These are phyloP conservation scores for Myripristis jacobus DNA, from an alignment of 2,797 vertebrate genomes.

Conservation along the genomic window DNA sequence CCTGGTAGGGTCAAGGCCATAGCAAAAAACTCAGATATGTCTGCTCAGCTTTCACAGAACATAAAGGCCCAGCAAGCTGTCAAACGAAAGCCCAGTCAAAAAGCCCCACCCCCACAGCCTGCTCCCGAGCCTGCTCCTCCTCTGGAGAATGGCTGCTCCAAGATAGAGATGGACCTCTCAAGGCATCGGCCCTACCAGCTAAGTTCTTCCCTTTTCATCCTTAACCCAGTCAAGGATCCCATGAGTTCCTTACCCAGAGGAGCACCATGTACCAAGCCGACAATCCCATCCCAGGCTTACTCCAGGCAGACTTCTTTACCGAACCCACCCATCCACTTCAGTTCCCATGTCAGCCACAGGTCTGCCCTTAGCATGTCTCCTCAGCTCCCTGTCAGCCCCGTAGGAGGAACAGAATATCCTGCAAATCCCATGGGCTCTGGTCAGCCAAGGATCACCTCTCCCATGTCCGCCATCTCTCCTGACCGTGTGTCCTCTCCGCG, in stretches of 20 bases:
- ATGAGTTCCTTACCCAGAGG: conserved; percentile 83
- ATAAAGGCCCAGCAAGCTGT: conserved; percentile 80
- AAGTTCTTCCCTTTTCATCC: conserved; percentile 91
- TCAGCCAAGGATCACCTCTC: conserved; percentile 81
- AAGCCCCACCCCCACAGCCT: conserved; percentile 57
- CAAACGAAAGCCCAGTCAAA: conserved; percentile 77
- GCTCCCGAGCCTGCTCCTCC: conserved; percentile 75
- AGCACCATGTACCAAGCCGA: conserved; percentile 85
- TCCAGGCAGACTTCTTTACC: conserved; percentile 85
- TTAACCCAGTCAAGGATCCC: conserved; percentile 90
- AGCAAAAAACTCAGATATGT: conserved; percentile 85
- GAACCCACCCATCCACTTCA: conserved; percentile 80
- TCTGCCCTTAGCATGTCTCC: conserved; percentile 74
- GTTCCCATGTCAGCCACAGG: conserved; percentile 64
- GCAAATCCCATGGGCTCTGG: conserved; percentile 49
- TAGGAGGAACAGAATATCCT: conserved; percentile 59
- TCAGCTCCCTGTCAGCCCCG: conserved; percentile 70
- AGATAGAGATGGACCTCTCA: conserved; percentile 90
- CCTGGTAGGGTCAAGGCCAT: conserved; percentile 88
- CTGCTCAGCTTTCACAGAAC: conserved; percentile 84
- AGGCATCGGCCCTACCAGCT: conserved; percentile 93
- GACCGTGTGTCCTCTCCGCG: conserved; percentile 87
- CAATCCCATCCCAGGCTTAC: conserved; percentile 72
- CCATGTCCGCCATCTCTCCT: conserved; percentile 75
- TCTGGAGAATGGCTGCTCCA: conserved; percentile 88